Evolutionary conservation across 2,797 vertebrate genomes (phyloP), one percentile per base, ranked within the genome.

Genomic region (Falco novaeseelandiae): DNA sequence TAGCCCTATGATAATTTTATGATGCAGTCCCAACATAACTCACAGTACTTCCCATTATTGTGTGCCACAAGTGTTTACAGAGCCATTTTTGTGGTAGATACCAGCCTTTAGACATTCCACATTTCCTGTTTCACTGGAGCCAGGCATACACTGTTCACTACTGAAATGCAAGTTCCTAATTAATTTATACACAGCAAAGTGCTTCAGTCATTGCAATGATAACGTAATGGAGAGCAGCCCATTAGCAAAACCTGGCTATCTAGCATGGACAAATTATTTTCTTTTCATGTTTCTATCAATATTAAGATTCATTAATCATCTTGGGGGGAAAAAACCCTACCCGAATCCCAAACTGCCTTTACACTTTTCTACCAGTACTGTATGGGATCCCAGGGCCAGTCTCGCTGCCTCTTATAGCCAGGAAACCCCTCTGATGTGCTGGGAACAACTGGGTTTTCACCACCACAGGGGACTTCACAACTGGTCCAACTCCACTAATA

Each of bases 211-310:
- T 80, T 93, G 90, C 89, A 96, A 96, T 65, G 87, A 91, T 77
- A 94, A 82, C 3, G 5, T 52, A 89, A 95, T 18, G 81, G 94
- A 97, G 97, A 97, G 54, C 51, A 83, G 81, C 71, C 92, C 92
- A 89, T 97, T 96, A 97, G 96, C 90, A 96, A 96, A 95, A 97
- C 89, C 49, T 85, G 69, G 82, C 87, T 91, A 72, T 96, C 97
- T 89, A 72, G 89, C 95, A 87, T 59, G 92, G 91, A 96, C 87
- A 96, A 94, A 94, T 93, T 72, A 90, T 95, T 97, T 96, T 94
- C 93, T 97, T 95, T 93, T 94, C 84, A 93, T 77, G 85, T 92
- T 93, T 93, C 58, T 57, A 59, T 93, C 90, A 71, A 34, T 86
- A 82, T 83, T 92, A 96, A 76, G 46, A 91, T 27, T 34, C 54